Conservation (phyloP, 2,113 vertebrate genomes). For the Lophochroa leadbeateri region DNA sequence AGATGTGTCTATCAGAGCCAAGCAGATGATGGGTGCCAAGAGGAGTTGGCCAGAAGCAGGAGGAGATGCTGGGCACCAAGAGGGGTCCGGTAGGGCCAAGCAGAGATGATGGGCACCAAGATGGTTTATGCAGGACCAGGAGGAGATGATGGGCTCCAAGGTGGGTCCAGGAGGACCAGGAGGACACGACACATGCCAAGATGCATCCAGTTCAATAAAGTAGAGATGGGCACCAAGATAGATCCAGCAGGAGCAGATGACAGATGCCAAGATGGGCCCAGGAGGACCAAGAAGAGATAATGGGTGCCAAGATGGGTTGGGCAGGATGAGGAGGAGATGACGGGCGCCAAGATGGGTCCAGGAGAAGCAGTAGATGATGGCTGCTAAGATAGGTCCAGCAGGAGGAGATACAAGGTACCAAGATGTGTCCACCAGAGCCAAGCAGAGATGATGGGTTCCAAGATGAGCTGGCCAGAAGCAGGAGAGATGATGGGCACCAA, state of each 20-base stretch:
- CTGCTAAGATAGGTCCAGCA: no score
- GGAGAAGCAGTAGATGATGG: neutral
- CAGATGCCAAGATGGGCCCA: neutral
- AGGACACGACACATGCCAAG: neutral
- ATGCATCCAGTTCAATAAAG: neutral
- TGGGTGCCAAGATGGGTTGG: neutral
- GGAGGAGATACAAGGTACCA: neutral
- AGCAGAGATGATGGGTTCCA: neutral
- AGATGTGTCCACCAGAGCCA: neutral
- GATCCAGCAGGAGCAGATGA: no score
- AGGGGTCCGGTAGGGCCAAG: accelerated
- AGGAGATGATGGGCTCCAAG: neutral
- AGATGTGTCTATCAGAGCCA: no score
- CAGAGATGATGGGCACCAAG: neutral
- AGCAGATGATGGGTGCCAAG: neutral
- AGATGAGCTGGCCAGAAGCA: neutral
- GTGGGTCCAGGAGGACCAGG: neutral
- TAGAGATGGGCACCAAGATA: neutral
- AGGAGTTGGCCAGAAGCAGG: no score
- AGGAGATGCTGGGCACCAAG: neutral
- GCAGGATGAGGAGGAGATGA: neutral
- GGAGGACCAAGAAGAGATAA: neutral
- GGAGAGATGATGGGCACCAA: neutral
- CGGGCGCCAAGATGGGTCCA: neutral
- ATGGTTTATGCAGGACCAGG: accelerated